phyloP scores from a whole-genome alignment of 2,888 invertebrate species.

The Heliconius hortense region DNA sequence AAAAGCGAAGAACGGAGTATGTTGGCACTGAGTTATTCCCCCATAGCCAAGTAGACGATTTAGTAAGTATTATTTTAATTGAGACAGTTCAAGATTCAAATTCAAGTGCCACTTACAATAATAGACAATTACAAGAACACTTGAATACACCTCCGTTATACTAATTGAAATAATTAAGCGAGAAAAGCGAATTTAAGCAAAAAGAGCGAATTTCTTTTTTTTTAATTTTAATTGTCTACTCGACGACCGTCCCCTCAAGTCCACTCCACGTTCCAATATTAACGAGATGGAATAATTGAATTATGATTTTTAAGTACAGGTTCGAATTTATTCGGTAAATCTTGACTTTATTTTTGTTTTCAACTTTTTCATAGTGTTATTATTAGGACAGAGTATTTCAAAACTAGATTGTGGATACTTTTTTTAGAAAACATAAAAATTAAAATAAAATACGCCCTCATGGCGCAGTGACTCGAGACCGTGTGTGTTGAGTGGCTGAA shows the following conservation, averaged over 20 bases:
- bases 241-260: slow-evolving; percentile 5
- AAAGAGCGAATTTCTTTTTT: slow-evolving; percentile 29
- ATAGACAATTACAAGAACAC: slow-evolving; percentile 14
- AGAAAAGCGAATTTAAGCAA: slow-evolving; percentile 26
- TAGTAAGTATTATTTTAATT: not conserved
- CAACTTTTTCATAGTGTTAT: not conserved
- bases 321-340: slow-evolving; percentile 6
- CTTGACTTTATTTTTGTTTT: not conserved
- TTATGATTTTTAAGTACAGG: slow-evolving; percentile 17
- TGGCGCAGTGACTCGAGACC: too few species aligned
- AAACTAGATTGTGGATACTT: too few species aligned
- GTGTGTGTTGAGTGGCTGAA: too few species aligned
- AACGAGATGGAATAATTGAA: slow-evolving; percentile 28
- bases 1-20: not conserved
- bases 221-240: slow-evolving; percentile 36
- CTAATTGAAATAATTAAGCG: slow-evolving; percentile 39
- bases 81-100: not conserved
- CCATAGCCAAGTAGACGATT: not conserved
- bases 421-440: too few species aligned
- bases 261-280: slow-evolving; percentile 9
- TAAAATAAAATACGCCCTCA: too few species aligned
- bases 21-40: not conserved
- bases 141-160: slow-evolving; percentile 5
- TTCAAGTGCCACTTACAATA: slow-evolving; percentile 1
- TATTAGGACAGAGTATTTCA: too few species aligned